Conservation (phyloP, 2,113 vertebrate species). For the Mus musculus region DNA sequence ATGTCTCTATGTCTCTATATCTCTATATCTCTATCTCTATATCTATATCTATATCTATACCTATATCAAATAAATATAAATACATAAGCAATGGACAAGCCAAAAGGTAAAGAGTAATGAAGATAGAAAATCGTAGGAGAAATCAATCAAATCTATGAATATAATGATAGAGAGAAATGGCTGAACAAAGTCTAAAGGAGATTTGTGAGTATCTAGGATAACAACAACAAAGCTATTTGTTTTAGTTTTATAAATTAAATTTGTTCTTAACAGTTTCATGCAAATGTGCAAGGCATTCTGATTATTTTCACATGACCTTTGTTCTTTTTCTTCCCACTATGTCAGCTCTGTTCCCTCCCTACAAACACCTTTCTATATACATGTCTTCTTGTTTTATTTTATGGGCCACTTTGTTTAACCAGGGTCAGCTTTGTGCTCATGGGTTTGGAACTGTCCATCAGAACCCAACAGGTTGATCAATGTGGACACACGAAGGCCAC, state of each 20-base stretch:
- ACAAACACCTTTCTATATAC: neutral
- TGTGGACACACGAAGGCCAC: neutral
- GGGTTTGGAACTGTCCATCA: neutral
- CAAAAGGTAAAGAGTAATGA: neutral
- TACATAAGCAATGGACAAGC: neutral
- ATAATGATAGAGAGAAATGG: neutral
- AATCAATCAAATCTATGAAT: neutral
- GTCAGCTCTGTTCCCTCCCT: neutral
- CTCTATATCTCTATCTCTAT: no score
- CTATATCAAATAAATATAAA: neutral
- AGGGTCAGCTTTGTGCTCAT: neutral
- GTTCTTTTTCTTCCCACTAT: neutral
- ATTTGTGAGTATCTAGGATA: neutral
- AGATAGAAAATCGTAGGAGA: neutral
- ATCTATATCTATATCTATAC: no score
- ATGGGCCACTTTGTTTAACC: neutral
- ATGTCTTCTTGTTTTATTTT: neutral
- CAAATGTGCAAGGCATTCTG: neutral
- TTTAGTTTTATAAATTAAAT: neutral
- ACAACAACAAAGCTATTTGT: neutral
- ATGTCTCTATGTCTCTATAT: no score
- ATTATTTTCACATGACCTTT: neutral
- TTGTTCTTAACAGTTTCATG: neutral
- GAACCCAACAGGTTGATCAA: neutral
- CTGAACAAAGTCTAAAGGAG: neutral